Evolutionary conservation across 2,797 vertebrate genomes (phyloP), one percentile per base, ranked within the genome.

Genomic region (Tachyglossus aculeatus): DNA sequence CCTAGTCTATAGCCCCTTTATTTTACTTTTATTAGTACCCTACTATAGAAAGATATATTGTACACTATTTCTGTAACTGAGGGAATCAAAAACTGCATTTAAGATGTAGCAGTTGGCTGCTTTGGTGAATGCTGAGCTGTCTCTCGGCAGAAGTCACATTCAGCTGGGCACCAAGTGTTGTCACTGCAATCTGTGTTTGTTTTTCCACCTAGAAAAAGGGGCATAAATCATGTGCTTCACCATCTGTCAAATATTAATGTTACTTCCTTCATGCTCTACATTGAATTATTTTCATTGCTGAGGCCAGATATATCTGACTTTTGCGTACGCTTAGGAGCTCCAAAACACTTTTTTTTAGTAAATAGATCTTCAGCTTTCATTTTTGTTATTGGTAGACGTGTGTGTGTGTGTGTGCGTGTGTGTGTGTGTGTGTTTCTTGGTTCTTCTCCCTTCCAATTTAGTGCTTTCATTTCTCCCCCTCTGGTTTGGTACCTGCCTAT

Each of bases 191-290:
- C 40, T 19, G n/a, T 31, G 13, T 53, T 31, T 36, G 13, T 37
- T 63, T 67, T 39, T 47, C 37, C 43, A 48, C 39, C 27, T 47
- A n/a, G 50, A 19, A 4, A n/a, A 22, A 40, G 21, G 50, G 33
- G 18, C 3, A 48, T 40, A 52, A 62, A 56, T 70, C 40, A 51
- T 14, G 18, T 59, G 32, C 52, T 34, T 61, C 61, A 21, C 56
- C 62, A 54, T 50, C 52, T 65, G 11, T 60, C 36, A 45, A 29
- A 29, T 33, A 56, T 15, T 41, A 77, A 71, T 29, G n/a, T 40
- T 65, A 21, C 15, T 27, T 44, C 37, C n/a, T 68, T 59, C 68
- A 43, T 59, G 54, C 55, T 56, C 40, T 47, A n/a, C n/a, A n/a
- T n/a, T n/a, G n/a, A n/a, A n/a, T n/a, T n/a, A n/a, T n/a, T n/a